Conservation (phyloP, 2,888 invertebrate species). For the Lepetodrilus schrolli region DNA sequence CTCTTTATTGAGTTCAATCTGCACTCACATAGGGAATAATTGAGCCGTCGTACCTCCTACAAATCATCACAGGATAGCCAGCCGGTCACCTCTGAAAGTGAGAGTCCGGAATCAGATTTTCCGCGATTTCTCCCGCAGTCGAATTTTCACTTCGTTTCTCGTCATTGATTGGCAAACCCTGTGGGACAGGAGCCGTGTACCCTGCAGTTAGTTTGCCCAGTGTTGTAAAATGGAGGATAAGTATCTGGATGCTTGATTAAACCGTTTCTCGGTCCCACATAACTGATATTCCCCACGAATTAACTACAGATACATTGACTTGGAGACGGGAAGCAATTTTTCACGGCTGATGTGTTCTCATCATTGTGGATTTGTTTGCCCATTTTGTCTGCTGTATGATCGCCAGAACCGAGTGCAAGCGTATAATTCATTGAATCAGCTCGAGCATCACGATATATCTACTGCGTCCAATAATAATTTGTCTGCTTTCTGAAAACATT, state of each 20-base stretch:
- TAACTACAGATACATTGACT: neutral
- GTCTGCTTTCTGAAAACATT: too few species aligned
- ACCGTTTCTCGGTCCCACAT: neutral
- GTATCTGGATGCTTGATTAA: conserved; percentile 19
- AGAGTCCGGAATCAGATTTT: neutral
- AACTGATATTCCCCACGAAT: neutral
- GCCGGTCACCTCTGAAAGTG: neutral
- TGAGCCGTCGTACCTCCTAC: conserved; percentile 8
- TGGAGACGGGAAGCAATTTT: neutral
- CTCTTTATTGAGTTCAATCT: conserved; percentile 14
- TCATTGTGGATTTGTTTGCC: neutral
- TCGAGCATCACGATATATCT: too few species aligned
- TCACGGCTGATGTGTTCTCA: neutral
- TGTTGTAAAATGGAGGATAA: neutral
- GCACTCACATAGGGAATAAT: conserved; percentile 17
- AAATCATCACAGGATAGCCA: conserved; percentile 20
- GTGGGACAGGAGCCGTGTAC: neutral
- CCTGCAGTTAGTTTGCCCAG: neutral
- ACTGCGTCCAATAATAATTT: too few species aligned
- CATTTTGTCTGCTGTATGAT: neutral
- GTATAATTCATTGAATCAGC: too few species aligned
- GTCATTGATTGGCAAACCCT: neutral
- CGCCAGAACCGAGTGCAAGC: too few species aligned
- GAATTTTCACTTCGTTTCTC: neutral
- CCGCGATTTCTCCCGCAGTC: neutral